phyloP scores from a whole-genome alignment of 2,113 vertebrate genomes.

The Dromiciops gliroides region DNA sequence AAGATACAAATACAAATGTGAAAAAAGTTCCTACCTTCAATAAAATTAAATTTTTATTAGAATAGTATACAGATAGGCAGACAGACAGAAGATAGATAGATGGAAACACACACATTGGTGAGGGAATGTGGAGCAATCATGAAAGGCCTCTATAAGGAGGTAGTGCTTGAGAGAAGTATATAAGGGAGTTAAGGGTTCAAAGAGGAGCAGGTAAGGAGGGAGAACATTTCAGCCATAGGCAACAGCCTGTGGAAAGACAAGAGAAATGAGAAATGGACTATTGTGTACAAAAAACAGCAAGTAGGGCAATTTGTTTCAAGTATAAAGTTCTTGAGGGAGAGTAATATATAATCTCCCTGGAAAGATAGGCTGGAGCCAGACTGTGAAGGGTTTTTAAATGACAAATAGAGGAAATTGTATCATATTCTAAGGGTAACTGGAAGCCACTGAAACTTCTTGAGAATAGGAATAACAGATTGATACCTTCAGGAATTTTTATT shows the following conservation, averaged over 20 bases:
- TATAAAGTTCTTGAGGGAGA: background rate
- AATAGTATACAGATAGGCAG: background rate
- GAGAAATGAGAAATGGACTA: background rate
- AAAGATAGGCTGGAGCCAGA: background rate
- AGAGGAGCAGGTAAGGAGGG: background rate
- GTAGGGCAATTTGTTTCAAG: background rate
- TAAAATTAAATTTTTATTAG: background rate
- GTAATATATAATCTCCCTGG: background rate
- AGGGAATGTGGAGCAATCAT: background rate
- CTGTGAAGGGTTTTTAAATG: background rate
- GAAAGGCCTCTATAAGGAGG: background rate
- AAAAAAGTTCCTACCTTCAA: background rate
- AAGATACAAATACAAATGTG: background rate
- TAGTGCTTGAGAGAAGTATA: background rate
- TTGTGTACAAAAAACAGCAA: background rate
- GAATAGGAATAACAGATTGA: background rate
- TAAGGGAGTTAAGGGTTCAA: background rate
- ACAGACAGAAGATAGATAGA: background rate
- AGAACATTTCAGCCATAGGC: background rate
- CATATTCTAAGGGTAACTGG: background rate
- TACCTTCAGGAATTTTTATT: background rate
- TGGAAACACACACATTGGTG: background rate
- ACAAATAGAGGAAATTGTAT: background rate
- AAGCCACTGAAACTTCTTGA: background rate
- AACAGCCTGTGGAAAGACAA: background rate